Evolutionary conservation across 2,113 vertebrate genomes (phyloP), one percentile per base, ranked within the genome.

Genomic region (Tetrao urogallus): DNA sequence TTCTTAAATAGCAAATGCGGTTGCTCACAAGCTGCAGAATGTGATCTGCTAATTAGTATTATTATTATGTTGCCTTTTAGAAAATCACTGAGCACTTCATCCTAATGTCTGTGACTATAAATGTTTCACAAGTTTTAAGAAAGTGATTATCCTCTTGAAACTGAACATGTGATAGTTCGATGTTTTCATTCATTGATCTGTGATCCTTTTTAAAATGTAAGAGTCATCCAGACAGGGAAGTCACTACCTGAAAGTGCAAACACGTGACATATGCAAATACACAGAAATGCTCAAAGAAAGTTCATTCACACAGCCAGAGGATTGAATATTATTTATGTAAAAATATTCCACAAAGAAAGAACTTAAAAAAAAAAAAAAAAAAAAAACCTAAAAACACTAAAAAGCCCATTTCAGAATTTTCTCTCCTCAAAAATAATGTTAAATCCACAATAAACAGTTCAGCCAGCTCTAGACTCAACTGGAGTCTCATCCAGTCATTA

Each of bases 401-500:
- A 82, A 86, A 75, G 30, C 21, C 79, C 43, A 88, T 30, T 43
- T 72, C 69, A 65, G 73, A 72, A 43, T 81, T 91, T 93, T 58
- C 22, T 58, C 24, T 63, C 54, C 86, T 63, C 24, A 72, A 45
- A 93, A 90, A 58, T 74, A 90, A 88, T 84, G 93, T 63, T 38
- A 93, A 95, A 94, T 76, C 88, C 70, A 78, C 93, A 93, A 88
- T 73, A 92, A 94, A 43, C 52, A 84, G 40, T 79, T 65, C 63
- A 88, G 80, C 79, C 92, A 94, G 54, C 90, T 91, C 66, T 38
- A 81, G 54, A 58, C 79, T 81, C 85, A 93, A 83, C 52, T 86
- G 48, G 57, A 75, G 80, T 82, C 80, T 70, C 82, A 92, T 91
- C 80, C 83, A 93, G 70, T 79, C 80, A 82, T 94, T 94, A 95